Base-by-base conservation (phyloP, 1,140 invertebrate species). In the Dendroctonus valens region DNA sequence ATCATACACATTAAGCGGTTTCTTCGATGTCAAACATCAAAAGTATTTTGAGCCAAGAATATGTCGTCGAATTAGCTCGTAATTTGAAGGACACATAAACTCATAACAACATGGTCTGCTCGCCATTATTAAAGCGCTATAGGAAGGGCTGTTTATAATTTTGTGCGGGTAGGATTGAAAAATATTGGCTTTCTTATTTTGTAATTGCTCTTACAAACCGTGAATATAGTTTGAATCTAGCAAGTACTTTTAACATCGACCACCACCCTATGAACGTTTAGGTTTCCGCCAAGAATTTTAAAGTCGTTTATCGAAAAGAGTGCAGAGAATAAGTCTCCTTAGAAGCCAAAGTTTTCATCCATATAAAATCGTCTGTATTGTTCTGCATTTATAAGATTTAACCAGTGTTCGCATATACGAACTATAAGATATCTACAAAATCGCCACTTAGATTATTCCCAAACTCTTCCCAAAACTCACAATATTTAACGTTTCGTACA, bases 311-410 rank as follows among this genome's bases (percentile, higher is more conserved):
- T 75, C 37, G 70, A 76, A 39, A 38, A 77, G 63, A 26, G 70
- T 64, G 68, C 80, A 70, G 6, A 86, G 72, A 5, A 89, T 69
- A 73, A 82, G 87, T 41, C 85, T 79, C 39, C 87, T 76, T 73
- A 91, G 87, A 72, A 83, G 86, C 87, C 89, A 91, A 2, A 91
- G n/a, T n/a, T n/a, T n/a, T n/a, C n/a, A n/a, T n/a, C n/a, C n/a
- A n/a, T n/a, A n/a, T n/a, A n/a, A n/a, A n/a, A n/a, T n/a, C n/a
- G n/a, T n/a, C n/a, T n/a, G n/a, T n/a, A n/a, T n/a, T n/a, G n/a
- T n/a, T n/a, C n/a, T n/a, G n/a, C n/a, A n/a, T n/a, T n/a, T n/a
- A n/a, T 59, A 79, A 78, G 62, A 83, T 78, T 61, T 78, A 69
- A 82, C 55, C 76, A 72, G 69, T 71, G 75, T 53, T 72, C 76